phyloP scores from a whole-genome alignment of 2,797 vertebrate species.

The Pelochelys cantorii region DNA sequence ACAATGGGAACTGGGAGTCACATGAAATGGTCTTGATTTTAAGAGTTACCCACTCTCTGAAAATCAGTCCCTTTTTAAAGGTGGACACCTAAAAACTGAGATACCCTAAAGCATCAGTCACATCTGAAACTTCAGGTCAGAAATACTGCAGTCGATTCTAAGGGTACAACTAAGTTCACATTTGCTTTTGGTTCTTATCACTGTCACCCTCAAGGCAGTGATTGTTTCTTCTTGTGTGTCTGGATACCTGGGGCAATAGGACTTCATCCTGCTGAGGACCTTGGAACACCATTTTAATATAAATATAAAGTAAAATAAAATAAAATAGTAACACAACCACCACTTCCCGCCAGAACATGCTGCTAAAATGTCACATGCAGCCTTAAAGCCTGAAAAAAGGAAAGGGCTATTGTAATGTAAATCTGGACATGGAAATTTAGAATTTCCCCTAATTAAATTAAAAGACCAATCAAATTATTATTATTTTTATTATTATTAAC shows the following conservation, averaged over 20 bases:
- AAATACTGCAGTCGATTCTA: neutral
- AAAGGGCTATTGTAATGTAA: neutral
- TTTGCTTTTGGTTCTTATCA: neutral
- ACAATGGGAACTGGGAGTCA: neutral
- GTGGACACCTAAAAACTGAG: neutral
- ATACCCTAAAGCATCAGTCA: neutral
- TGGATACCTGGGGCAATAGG: neutral
- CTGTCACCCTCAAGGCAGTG: neutral
- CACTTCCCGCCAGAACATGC: neutral
- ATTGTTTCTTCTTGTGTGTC: neutral
- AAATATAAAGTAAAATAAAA: neutral
- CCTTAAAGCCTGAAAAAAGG: neutral
- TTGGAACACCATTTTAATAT: neutral
- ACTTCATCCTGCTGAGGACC: neutral
- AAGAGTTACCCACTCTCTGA: neutral
- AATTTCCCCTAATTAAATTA: slow-evolving; percentile 5
- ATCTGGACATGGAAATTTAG: neutral
- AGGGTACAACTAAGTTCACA: neutral
- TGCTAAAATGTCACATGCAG: neutral
- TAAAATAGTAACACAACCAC: neutral
- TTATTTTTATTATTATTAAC: neutral
- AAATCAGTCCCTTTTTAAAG: slow-evolving; percentile 23
- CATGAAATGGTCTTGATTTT: neutral
- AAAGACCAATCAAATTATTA: neutral
- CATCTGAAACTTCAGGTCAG: neutral